Conservation (phyloP, 2,888 invertebrate genomes). For the Anarsia innoxiella region DNA sequence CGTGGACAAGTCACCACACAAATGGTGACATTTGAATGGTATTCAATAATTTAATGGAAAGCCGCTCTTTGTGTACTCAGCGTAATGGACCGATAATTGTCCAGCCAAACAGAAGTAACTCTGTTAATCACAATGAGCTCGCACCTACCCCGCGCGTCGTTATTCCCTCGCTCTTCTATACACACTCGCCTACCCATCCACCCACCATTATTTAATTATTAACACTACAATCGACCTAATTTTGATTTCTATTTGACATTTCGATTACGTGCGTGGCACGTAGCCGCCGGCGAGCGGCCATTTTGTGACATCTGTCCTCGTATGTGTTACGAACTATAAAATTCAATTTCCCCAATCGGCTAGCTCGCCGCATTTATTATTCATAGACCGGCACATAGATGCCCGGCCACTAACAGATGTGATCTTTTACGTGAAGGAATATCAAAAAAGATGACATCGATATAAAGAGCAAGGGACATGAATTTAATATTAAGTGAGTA, state of each 20-base stretch:
- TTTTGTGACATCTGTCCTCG: conserved; percentile 74
- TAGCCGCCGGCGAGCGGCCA: conserved; percentile 60
- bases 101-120: conserved; percentile 71
- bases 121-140: conserved; percentile 67
- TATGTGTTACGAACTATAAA: conserved; percentile 73
- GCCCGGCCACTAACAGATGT: conserved; percentile 71
- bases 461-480: conserved; percentile 54
- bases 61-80: conserved; percentile 52
- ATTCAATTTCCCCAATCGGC: conserved; percentile 76
- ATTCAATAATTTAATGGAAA: conserved; percentile 62
- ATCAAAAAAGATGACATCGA: conserved; percentile 57
- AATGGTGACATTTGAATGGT: conserved; percentile 45
- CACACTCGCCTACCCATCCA: conserved; percentile 39
- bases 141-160: conserved; percentile 49
- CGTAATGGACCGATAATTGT: conserved; percentile 72
- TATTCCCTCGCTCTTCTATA: conserved; percentile 23
- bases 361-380: conserved; percentile 72
- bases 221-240: conserved; percentile 74
- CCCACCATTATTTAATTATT: conserved; percentile 71
- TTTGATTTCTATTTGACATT: conserved; percentile 75
- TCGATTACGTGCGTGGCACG: conserved; percentile 60
- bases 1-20: conserved; percentile 25
- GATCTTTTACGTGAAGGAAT: conserved; percentile 73
- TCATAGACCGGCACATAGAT: conserved; percentile 69
- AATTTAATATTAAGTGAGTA: conserved; percentile 52